A percentile compares a stretch with the other conserved stretches of the same genome.
Evolutionary conservation across 2,888 invertebrate genomes (phyloP).

Genomic region (Nephrotoma flavescens): DNA sequence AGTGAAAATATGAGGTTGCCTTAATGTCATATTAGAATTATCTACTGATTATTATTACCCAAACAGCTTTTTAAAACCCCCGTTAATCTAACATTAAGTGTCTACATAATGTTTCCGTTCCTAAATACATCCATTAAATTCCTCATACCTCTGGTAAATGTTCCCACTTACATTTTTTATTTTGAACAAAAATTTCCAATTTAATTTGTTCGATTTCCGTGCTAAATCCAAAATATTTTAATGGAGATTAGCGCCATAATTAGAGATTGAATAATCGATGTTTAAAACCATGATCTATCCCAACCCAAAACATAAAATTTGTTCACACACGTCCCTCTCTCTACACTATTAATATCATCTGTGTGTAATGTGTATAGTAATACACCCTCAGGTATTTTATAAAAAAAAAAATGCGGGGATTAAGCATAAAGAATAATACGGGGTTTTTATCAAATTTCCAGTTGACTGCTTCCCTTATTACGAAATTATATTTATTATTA

Average conservation of each 20-base stretch:
- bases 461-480: not conserved
- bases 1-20: too few relatives aligned
- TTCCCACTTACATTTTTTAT: not conserved
- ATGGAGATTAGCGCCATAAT: not conserved
- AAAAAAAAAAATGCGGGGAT: not conserved
- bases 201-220: not conserved
- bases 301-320: not conserved
- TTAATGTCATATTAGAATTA: too few relatives aligned
- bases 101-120: not conserved
- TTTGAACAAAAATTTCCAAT: not conserved
- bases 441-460: not conserved
- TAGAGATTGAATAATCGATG: not conserved
- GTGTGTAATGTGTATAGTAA: not conserved
- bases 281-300: not conserved
- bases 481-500: not conserved
- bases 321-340: not conserved
- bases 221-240: not conserved
- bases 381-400: not conserved
- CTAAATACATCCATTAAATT: not conserved
- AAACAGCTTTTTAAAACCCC: not conserved
- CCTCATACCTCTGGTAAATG: not conserved
- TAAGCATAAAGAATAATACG: not conserved
- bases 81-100: not conserved
- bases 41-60: not conserved
- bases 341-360: not conserved